Percentiles rank a stretch among this genome's conserved stretches.
Evolutionary conservation across 2,113 vertebrate species (phyloP).

Genomic region (Vanacampus margaritifer): DNA sequence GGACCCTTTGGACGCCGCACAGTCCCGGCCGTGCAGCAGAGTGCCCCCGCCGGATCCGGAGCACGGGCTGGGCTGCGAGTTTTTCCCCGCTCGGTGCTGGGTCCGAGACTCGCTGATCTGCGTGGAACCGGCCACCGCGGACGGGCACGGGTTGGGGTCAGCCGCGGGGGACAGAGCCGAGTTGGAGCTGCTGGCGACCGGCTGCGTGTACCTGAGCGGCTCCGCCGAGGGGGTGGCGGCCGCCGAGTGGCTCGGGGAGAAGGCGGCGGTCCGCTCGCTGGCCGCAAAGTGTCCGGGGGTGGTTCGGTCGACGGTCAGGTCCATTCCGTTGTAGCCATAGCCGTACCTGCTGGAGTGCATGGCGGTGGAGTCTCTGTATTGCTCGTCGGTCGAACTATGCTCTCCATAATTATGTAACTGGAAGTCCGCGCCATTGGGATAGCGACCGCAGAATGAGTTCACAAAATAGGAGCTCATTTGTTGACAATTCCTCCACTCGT

Average conservation of each 20-base stretch:
- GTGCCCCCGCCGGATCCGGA: constrained; percentile 78
- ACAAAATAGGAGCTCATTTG: constrained; percentile 99
- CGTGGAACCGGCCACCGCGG: constrained; percentile 82
- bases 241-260: constrained; percentile 79
- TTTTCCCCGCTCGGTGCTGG: constrained; percentile 86
- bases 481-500: constrained; percentile 75
- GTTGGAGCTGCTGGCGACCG: constrained; percentile 74
- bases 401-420: constrained; percentile 99
- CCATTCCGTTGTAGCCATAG: constrained; percentile 99
- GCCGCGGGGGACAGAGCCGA: constrained; percentile 86
- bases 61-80: constrained; percentile 82
- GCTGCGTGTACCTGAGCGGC: constrained; percentile 89
- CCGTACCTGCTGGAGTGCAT: constrained; percentile 99
- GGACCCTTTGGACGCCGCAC: constrained; percentile 85
- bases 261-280: constrained; percentile 85
- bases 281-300: constrained; percentile 89
- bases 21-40: constrained; percentile 86
- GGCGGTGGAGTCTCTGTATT: constrained; percentile 93
- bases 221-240: constrained; percentile 83
- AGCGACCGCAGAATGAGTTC: constrained; percentile 99
- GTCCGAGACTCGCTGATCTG: constrained; percentile 77
- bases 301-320: constrained; percentile 91
- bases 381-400: constrained; percentile 91
- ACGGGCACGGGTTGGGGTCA: constrained; percentile 78
- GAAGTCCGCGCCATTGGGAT: constrained; percentile 99